phyloP scores from a whole-genome alignment of 2,888 invertebrate genomes.

The Phortica okadai region DNA sequence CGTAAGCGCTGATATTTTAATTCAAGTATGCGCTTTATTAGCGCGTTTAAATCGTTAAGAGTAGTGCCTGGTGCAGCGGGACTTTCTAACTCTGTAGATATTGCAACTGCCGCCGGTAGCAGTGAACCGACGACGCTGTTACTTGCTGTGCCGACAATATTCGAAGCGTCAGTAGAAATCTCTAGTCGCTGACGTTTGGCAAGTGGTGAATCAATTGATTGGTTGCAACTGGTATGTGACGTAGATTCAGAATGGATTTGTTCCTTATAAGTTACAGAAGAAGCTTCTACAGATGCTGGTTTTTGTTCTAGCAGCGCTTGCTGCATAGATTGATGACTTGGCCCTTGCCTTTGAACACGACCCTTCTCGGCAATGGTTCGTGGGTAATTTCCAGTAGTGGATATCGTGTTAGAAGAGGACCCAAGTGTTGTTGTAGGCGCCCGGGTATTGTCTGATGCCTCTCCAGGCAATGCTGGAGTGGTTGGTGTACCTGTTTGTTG shows the following conservation, averaged over 20 bases:
- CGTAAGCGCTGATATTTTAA: conserved; percentile 84
- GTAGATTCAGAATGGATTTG: conserved; percentile 45
- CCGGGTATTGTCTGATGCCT: conserved; percentile 41
- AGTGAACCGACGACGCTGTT: conserved; percentile 66
- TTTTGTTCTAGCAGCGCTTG: conserved; percentile 58
- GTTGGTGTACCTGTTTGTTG: conserved; percentile 72
- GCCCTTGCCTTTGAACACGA: conserved; percentile 42
- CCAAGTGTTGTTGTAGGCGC: conserved; percentile 52
- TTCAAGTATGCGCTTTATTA: conserved; percentile 84
- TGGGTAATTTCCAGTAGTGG: conserved; percentile 46
- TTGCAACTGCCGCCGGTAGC: conserved; percentile 63
- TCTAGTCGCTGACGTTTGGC: conserved; percentile 66
- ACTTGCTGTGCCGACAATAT: conserved; percentile 56
- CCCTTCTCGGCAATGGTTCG: conserved; percentile 49
- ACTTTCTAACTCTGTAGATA: conserved; percentile 39
- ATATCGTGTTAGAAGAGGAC: conserved; percentile 28
- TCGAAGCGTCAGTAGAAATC: conserved; percentile 38
- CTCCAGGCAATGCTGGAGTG: conserved; percentile 57
- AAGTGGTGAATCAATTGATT: conserved; percentile 52
- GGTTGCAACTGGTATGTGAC: conserved; percentile 38
- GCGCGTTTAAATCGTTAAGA: conserved; percentile 77
- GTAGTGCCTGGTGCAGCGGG: conserved; percentile 54
- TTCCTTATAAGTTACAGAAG: conserved; percentile 51
- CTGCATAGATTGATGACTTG: conserved; percentile 67
- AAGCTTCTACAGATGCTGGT: conserved; percentile 61